Conservation (phyloP, 2,888 invertebrate species). For the Nomada flava region DNA sequence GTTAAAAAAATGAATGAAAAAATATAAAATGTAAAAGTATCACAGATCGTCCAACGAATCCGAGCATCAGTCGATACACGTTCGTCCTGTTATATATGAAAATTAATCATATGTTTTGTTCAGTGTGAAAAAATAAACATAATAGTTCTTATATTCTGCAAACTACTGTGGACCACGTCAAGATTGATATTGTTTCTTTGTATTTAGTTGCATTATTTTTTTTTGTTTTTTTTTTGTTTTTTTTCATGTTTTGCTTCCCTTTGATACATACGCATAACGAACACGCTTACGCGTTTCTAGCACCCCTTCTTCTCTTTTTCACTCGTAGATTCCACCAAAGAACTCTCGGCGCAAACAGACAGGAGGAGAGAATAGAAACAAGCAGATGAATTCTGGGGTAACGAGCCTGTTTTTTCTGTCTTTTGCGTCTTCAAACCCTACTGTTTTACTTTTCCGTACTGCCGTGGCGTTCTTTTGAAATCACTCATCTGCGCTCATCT, state of each 20-base stretch:
- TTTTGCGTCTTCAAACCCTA: not conserved
- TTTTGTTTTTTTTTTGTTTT: conserved; percentile 57
- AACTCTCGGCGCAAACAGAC: conserved; percentile 52
- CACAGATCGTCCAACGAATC: conserved; percentile 39
- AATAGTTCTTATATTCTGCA: conserved; percentile 75
- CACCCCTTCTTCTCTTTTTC: conserved; percentile 12
- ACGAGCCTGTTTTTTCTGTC: conserved; percentile 7
- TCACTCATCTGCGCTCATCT: conserved; percentile 7
- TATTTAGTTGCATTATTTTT: conserved; percentile 62
- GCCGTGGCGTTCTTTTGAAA: not conserved
- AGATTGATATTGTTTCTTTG: conserved; percentile 74
- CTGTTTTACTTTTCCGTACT: not conserved
- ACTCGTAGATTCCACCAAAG: conserved; percentile 12
- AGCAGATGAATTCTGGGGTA: conserved; percentile 46
- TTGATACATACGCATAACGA: conserved; percentile 20
- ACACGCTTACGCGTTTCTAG: conserved; percentile 8
- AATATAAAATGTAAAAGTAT: conserved; percentile 15
- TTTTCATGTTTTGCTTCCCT: conserved; percentile 49
- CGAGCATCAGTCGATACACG: conserved; percentile 39
- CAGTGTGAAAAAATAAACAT: conserved; percentile 79
- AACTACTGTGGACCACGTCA: conserved; percentile 81
- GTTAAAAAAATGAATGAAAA: not conserved
- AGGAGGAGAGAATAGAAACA: conserved; percentile 35
- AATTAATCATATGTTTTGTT: conserved; percentile 73
- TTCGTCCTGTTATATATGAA: conserved; percentile 64